These are phyloP conservation scores for Entomobrya proxima DNA, from an alignment of 2,888 invertebrate species.

Conservation along the genomic window DNA sequence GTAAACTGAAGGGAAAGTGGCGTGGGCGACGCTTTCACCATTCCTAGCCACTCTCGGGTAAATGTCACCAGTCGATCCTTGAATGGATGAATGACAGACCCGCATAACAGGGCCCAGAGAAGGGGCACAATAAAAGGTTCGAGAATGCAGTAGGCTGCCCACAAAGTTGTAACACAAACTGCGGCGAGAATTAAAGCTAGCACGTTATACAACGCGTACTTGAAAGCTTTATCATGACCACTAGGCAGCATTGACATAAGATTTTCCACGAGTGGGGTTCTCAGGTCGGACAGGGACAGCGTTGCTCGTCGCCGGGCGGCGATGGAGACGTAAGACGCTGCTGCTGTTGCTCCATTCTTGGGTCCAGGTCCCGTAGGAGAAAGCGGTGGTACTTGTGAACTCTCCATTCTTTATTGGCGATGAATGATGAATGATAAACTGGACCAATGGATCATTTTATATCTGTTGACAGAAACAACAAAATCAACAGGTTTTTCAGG, in stretches of 20 bases:
- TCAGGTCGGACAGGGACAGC: slow-evolving; percentile 66
- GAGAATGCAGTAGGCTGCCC: slow-evolving; percentile 89
- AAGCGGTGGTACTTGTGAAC: neutral
- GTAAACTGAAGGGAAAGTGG: slow-evolving; percentile 77
- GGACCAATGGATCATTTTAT: too few species aligned
- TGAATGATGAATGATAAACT: too few species aligned
- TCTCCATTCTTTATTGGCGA: too few species aligned
- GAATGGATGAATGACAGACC: slow-evolving; percentile 97
- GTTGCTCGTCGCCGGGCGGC: slow-evolving; percentile 21
- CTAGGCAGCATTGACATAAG: slow-evolving; percentile 80
- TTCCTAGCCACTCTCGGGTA: slow-evolving; percentile 65
- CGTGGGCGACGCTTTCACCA: slow-evolving; percentile 65
- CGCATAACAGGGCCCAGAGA: slow-evolving; percentile 96
- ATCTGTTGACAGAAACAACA: neutral
- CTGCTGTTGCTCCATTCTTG: neutral
- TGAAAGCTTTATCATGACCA: slow-evolving; percentile 91
- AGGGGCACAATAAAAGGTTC: slow-evolving; percentile 95
- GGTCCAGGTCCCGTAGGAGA: neutral
- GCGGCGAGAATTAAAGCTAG: slow-evolving; percentile 87
- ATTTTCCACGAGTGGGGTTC: slow-evolving; percentile 72
- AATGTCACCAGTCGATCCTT: slow-evolving; percentile 82
- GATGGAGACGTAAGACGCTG: neutral
- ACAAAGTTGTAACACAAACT: slow-evolving; percentile 84
- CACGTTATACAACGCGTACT: slow-evolving; percentile 93
- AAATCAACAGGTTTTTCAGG: neutral